Percentiles rank a stretch among this genome's conserved stretches.
These are phyloP conservation scores for Shinisaurus crocodilurus DNA, from an alignment of 2,113 vertebrate species.

Conservation along the genomic window DNA sequence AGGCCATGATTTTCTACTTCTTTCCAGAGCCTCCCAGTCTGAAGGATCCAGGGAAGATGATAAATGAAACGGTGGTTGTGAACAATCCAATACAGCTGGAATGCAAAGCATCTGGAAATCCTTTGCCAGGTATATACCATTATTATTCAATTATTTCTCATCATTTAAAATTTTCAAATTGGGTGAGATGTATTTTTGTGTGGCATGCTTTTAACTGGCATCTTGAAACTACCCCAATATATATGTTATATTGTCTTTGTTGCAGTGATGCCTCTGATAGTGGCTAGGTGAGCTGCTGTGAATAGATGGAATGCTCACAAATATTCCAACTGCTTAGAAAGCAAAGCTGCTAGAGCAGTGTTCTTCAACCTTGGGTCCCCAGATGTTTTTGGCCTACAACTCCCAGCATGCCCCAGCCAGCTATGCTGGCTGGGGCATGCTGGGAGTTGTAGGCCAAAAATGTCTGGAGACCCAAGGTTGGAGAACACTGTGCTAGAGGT, in stretches of 20 bases:
- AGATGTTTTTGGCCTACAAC: too few species aligned
- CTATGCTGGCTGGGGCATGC: too few species aligned
- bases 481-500: too few species aligned
- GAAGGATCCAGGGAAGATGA: conserved; percentile 80
- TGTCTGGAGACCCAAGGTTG: too few species aligned
- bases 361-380: too few species aligned
- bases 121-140: conserved; percentile 81
- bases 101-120: conserved; percentile 88
- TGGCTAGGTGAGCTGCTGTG: not conserved
- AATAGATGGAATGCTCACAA: not conserved
- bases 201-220: too few species aligned
- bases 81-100: conserved; percentile 87
- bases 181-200: too few species aligned
- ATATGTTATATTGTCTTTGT: not conserved
- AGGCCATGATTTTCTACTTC: conserved; percentile 32
- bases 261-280: not conserved
- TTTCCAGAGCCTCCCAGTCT: conserved; percentile 89
- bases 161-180: not conserved
- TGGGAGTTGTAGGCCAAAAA: too few species aligned
- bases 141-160: not conserved
- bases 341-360: not conserved
- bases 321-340: not conserved
- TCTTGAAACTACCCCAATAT: too few species aligned
- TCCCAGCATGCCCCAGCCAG: too few species aligned
- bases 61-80: conserved; percentile 90